These are phyloP conservation scores for Cacoxenus indagator DNA, from an alignment of 2,888 invertebrate species.

Conservation along the genomic window DNA sequence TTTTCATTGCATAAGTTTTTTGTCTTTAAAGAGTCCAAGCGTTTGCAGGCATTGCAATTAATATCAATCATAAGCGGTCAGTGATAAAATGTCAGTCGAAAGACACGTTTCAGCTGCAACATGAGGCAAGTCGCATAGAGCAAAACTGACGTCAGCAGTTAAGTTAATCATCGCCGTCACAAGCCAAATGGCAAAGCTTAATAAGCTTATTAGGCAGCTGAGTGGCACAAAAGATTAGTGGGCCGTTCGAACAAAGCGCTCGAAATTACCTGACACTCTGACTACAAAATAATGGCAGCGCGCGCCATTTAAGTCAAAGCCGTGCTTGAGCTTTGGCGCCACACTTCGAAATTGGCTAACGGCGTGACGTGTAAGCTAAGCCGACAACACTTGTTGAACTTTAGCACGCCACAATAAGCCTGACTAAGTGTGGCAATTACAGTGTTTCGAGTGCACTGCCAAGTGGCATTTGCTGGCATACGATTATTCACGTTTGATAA, in stretches of 20 bases:
- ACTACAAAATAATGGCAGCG: not conserved
- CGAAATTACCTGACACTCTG: not conserved
- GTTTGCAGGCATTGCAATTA: no score
- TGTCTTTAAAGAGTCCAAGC: slow-evolving; percentile 14
- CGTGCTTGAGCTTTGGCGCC: not conserved
- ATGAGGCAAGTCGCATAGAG: not conserved
- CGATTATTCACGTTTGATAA: no score
- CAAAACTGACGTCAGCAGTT: not conserved
- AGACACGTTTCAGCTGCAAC: no score
- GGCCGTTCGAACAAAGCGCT: no score
- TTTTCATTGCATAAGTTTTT: no score
- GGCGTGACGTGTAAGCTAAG: slow-evolving; percentile 53
- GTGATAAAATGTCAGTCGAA: no score
- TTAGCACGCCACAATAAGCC: slow-evolving; percentile 25
- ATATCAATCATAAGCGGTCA: no score
- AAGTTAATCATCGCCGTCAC: slow-evolving; percentile 18
- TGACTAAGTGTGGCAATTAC: not conserved
- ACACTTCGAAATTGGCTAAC: no score
- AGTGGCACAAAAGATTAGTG: slow-evolving; percentile 17
- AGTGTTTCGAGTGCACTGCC: not conserved
- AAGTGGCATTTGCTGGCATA: not conserved
- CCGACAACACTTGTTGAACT: slow-evolving; percentile 57
- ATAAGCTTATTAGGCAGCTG: slow-evolving; percentile 37
- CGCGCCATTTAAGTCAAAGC: not conserved
- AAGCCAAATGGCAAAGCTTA: no score